Conservation (phyloP, 2,113 vertebrate genomes). For the Bolborhynchus lineola region DNA sequence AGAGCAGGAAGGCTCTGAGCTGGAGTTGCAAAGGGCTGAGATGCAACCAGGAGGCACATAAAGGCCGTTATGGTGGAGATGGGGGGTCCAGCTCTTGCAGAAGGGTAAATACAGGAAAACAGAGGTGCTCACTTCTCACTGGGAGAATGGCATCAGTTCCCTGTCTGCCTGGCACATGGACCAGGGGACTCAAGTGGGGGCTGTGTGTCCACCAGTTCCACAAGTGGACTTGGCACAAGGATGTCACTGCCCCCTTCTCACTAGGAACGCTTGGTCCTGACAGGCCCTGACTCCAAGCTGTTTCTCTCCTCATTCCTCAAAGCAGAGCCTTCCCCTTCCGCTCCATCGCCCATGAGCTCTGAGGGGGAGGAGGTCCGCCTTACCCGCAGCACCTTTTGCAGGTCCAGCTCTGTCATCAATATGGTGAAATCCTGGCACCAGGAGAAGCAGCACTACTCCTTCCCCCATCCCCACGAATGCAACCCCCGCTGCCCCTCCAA, state of each 20-base stretch:
- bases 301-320: neutral
- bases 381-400: neutral
- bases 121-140: neutral
- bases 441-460: constrained; percentile 83
- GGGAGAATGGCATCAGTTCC: neutral
- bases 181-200: neutral
- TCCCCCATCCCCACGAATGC: constrained; percentile 70
- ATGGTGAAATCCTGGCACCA: constrained; percentile 84
- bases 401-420: constrained; percentile 81
- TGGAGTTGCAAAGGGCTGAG: neutral
- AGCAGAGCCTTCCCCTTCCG: neutral
- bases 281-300: too few species aligned
- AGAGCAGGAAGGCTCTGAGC: neutral
- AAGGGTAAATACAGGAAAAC: neutral
- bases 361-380: neutral
- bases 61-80: neutral
- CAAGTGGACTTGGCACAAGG: neutral
- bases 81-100: neutral
- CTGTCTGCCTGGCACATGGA: neutral
- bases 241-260: neutral
- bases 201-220: neutral
- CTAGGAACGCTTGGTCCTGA: neutral
- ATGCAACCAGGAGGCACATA: neutral
- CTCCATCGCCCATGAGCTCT: fast-evolving
- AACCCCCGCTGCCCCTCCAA: constrained; percentile 75